Evolutionary conservation across 2,888 invertebrate genomes (phyloP).

Genomic region (Ormyrus rosae): DNA sequence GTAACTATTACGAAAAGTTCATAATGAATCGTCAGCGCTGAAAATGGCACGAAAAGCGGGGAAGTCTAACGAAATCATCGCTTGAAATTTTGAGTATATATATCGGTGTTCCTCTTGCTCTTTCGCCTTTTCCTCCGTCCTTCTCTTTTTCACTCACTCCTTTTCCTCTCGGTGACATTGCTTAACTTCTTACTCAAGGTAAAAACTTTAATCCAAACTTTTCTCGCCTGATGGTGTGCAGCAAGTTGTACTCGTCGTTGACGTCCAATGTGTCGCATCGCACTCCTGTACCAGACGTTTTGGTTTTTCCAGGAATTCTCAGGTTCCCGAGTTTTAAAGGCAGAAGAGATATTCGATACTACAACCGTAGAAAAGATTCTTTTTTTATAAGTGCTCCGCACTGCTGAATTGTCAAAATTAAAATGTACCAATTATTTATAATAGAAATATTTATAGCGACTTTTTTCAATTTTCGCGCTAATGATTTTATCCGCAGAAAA

Average conservation of each 20-base stretch:
- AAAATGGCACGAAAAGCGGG: constrained; percentile 25
- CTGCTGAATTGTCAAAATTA: too few relatives aligned
- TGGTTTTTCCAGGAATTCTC: constrained; percentile 6
- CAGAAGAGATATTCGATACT: too few relatives aligned
- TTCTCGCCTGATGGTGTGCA: constrained; percentile 59
- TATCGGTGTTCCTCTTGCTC: constrained; percentile 27
- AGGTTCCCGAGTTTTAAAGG: not conserved
- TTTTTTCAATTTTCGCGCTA: too few relatives aligned
- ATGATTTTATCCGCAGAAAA: too few relatives aligned
- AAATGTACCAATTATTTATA: too few relatives aligned
- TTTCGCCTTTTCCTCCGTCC: not conserved
- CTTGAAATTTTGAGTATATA: constrained; percentile 50
- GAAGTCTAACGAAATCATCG: constrained; percentile 52
- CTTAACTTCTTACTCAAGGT: constrained; percentile 66
- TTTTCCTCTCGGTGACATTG: constrained; percentile 56
- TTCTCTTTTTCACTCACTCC: not conserved
- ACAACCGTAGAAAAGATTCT: too few relatives aligned
- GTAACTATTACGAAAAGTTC: constrained; percentile 47
- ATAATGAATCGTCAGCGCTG: constrained; percentile 51
- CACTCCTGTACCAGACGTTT: not conserved
- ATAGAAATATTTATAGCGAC: too few relatives aligned
- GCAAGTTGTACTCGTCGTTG: constrained; percentile 57
- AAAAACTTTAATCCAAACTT: constrained; percentile 70
- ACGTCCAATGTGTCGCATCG: not conserved
- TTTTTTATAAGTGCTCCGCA: too few relatives aligned